Percentiles rank a stretch among this genome's conserved stretches.
Evolutionary conservation across 2,113 vertebrate genomes (phyloP).

Genomic region (Bolborhynchus lineola): DNA sequence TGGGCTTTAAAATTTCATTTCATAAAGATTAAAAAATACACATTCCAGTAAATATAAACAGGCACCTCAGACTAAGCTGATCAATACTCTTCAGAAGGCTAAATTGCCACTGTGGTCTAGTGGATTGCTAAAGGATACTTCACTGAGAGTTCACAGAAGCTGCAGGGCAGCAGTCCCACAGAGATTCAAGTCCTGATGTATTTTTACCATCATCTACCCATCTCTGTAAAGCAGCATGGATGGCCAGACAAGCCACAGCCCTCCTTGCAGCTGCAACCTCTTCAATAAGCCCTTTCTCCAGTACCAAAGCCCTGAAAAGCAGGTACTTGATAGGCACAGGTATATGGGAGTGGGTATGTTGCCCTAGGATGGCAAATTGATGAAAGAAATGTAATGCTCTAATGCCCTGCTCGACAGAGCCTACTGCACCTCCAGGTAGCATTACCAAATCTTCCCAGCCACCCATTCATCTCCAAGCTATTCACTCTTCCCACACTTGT

Average conservation of each 20-base stretch:
- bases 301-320: fast-evolving
- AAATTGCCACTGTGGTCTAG: background rate
- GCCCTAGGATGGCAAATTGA: background rate
- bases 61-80: background rate
- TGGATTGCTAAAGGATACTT: background rate
- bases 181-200: background rate
- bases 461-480: background rate
- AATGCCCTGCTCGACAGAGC: background rate
- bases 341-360: background rate
- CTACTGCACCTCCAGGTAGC: fast-evolving
- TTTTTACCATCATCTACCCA: background rate
- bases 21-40: background rate
- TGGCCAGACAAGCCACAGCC: background rate
- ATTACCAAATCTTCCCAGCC: background rate
- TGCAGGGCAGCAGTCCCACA: background rate
- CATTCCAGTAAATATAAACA: background rate
- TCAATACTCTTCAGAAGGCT: background rate
- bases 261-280: background rate
- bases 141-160: background rate
- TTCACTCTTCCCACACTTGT: background rate
- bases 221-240: fast-evolving
- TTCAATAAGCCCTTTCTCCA: background rate
- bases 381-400: background rate
- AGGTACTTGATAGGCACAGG: background rate
- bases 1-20: background rate